phyloP scores from a whole-genome alignment of 2,797 vertebrate genomes.

The Meda fulgida region DNA sequence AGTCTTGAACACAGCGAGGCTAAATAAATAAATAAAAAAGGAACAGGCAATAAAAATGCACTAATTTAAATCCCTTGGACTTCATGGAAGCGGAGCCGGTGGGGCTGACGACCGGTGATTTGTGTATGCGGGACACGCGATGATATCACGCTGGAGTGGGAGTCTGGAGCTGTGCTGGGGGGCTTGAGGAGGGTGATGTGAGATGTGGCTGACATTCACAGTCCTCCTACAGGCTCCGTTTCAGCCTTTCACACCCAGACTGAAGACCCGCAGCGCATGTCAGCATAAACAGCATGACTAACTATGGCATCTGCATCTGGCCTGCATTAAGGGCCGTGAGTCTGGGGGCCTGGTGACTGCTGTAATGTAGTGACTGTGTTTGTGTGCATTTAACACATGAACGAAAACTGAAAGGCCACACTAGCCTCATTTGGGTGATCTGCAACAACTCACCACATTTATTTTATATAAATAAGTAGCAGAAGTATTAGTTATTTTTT shows the following conservation, averaged over 20 bases:
- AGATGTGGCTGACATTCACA: slow-evolving; percentile 56
- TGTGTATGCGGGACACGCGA: slow-evolving; percentile 69
- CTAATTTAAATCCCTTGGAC: slow-evolving; percentile 71
- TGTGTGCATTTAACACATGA: slow-evolving; percentile 35
- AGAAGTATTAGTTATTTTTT: neutral
- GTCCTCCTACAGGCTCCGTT: slow-evolving; percentile 41
- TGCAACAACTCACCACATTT: neutral
- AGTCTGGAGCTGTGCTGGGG: slow-evolving; percentile 57
- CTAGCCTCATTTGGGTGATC: slow-evolving; percentile 21
- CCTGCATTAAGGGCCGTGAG: slow-evolving; percentile 64
- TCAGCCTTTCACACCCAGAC: slow-evolving; percentile 63
- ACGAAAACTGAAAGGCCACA: slow-evolving; percentile 9
- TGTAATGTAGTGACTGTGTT: slow-evolving; percentile 47
- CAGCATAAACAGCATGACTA: slow-evolving; percentile 70
- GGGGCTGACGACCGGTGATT: slow-evolving; percentile 65
- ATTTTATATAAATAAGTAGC: neutral
- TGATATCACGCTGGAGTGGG: slow-evolving; percentile 75
- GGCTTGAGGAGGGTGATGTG: slow-evolving; percentile 55
- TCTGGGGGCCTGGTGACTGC: slow-evolving; percentile 58
- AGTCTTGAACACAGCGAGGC: slow-evolving; percentile 60
- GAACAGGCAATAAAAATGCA: slow-evolving; percentile 78
- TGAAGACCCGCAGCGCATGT: slow-evolving; percentile 66
- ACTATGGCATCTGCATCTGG: slow-evolving; percentile 70
- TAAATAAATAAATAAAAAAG: slow-evolving; percentile 69
- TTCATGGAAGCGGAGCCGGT: slow-evolving; percentile 56